phyloP scores from a whole-genome alignment of 2,113 vertebrate species.

The Dascyllus trimaculatus region DNA sequence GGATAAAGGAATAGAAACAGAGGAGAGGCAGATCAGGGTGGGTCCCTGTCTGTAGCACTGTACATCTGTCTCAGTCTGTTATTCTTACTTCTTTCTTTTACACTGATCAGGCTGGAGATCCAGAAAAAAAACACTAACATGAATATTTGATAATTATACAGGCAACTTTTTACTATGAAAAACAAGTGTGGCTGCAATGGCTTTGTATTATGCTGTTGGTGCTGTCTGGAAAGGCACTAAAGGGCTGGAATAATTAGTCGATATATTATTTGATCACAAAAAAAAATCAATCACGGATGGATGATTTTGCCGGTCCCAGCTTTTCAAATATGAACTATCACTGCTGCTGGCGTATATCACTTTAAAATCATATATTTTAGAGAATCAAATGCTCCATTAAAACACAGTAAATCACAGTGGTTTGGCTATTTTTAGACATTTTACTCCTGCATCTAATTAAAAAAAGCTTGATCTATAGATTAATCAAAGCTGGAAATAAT shows the following conservation, averaged over 20 bases:
- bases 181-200: too few relatives aligned
- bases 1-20: constrained; percentile 4
- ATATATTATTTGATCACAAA: too few relatives aligned
- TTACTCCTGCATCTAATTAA: neutral
- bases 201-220: neutral
- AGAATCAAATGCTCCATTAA: neutral
- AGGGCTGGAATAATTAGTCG: too few relatives aligned
- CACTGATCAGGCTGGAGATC: neutral
- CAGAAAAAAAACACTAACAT: neutral
- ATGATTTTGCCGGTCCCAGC: neutral
- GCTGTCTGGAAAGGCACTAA: too few relatives aligned
- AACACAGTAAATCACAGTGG: neutral
- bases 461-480: neutral
- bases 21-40: constrained; percentile 31
- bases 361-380: too few relatives aligned
- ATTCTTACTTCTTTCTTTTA: constrained; percentile 23
- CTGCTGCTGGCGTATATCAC: too few relatives aligned
- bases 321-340: neutral
- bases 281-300: neutral
- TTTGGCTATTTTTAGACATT: neutral
- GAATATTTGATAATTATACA: neutral
- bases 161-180: neutral
- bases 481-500: neutral
- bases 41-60: constrained; percentile 25
- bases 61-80: constrained; percentile 33